Conservation (phyloP, 2,888 invertebrate genomes). For the Spodoptera picta region DNA sequence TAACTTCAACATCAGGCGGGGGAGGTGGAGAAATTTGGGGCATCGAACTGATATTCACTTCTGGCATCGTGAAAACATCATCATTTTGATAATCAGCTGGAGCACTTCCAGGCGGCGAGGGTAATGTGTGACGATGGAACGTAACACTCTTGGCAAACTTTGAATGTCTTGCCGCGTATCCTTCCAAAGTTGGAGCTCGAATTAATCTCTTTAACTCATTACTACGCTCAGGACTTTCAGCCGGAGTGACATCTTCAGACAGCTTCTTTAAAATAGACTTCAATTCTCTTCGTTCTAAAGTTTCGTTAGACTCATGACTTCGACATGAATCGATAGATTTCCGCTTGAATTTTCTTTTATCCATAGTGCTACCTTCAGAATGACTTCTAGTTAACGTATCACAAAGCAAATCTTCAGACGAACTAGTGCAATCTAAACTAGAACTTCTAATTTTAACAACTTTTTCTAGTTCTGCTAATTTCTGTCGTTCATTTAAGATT, state of each 20-base stretch:
- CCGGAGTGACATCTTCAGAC: conserved; percentile 90
- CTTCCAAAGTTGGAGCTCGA: conserved; percentile 95
- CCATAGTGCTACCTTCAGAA: conserved; percentile 94
- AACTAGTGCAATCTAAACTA: conserved; percentile 92
- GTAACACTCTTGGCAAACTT: conserved; percentile 96
- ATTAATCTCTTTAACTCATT: conserved; percentile 91
- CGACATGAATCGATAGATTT: conserved; percentile 80
- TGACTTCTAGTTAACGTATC: conserved; percentile 92
- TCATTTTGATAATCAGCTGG: conserved; percentile 73
- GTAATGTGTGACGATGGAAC: conserved; percentile 94
- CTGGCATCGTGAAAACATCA: conserved; percentile 78
- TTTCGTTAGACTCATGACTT: conserved; percentile 91
- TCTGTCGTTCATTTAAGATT: conserved; percentile 96
- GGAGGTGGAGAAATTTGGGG: conserved; percentile 61
- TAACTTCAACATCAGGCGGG: conserved; percentile 54
- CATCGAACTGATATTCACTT: conserved; percentile 57
- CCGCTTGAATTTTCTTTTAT: conserved; percentile 84
- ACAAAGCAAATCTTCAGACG: conserved; percentile 88
- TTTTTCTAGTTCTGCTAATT: conserved; percentile 94
- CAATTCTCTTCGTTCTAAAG: conserved; percentile 93
- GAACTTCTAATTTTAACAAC: conserved; percentile 93
- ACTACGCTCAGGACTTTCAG: conserved; percentile 82
- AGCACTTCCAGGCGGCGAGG: conserved; percentile 92
- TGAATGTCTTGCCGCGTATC: conserved; percentile 95
- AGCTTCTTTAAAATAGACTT: conserved; percentile 96